Percentiles rank a stretch among this genome's conserved stretches.
These are phyloP conservation scores for Podarcis lilfordi DNA, from an alignment of 2,797 vertebrate genomes.

Conservation along the genomic window DNA sequence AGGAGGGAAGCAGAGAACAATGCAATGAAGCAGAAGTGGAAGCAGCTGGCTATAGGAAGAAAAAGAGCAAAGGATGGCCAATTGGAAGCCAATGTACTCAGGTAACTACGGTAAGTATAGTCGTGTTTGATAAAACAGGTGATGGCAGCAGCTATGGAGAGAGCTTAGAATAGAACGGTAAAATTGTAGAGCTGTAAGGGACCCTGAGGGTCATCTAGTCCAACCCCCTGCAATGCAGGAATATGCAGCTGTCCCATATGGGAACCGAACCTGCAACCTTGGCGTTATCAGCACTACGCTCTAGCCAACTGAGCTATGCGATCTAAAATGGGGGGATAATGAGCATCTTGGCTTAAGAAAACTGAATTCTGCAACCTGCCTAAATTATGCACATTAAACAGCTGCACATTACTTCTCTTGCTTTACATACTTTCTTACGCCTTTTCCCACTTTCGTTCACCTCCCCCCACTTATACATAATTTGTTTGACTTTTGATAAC, in stretches of 20 bases:
- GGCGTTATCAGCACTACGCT: no score
- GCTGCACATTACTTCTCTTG: not conserved
- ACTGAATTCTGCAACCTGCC: not conserved
- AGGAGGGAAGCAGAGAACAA: conserved; percentile 31
- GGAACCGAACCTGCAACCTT: no score
- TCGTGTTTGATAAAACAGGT: not conserved
- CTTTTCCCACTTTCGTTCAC: no score
- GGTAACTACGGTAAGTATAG: not conserved
- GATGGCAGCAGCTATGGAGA: not conserved
- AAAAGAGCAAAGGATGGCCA: no score
- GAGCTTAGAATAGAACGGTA: no score
- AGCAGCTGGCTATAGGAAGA: not conserved
- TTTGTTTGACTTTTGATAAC: not conserved
- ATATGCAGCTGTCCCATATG: no score
- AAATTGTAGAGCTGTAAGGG: no score
- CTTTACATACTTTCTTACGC: not conserved
- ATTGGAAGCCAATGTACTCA: not conserved
- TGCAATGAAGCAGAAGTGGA: not conserved
- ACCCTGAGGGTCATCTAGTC: no score
- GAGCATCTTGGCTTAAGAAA: not conserved
- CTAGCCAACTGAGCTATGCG: no score
- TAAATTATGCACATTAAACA: not conserved
- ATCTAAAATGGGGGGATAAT: no score
- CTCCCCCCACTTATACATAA: not conserved
- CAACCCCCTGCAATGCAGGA: no score